Conservation (phyloP, 1,140 invertebrate genomes). For the Nilaparvata lugens region DNA sequence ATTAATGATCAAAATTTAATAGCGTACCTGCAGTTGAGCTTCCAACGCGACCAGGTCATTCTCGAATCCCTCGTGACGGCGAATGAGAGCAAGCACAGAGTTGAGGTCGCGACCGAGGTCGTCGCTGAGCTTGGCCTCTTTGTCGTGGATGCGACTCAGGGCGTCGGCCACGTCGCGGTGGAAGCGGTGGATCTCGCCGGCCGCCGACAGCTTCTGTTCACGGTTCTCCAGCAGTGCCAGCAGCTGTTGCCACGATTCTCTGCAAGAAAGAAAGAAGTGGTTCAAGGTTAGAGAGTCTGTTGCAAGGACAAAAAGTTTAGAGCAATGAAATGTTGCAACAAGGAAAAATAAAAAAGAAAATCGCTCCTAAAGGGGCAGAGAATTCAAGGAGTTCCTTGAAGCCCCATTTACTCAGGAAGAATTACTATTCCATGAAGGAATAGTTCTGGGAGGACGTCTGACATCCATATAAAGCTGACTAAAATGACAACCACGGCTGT, state of each 20-base stretch:
- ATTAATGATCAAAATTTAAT: neutral
- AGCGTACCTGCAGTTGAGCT: conserved; percentile 81
- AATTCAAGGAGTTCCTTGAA: too few species aligned
- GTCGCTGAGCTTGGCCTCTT: conserved; percentile 70
- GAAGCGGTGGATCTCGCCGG: conserved; percentile 93
- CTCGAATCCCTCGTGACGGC: conserved; percentile 89
- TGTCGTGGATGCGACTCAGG: conserved; percentile 80
- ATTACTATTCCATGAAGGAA: too few species aligned
- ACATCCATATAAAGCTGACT: too few species aligned
- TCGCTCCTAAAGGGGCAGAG: too few species aligned
- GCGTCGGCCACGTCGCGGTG: conserved; percentile 93
- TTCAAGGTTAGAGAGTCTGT: neutral
- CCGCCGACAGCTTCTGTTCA: conserved; percentile 77
- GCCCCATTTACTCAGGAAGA: too few species aligned
- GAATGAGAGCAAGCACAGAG: conserved; percentile 69
- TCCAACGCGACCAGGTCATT: conserved; percentile 91
- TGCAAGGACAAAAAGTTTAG: neutral
- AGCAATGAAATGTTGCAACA: neutral
- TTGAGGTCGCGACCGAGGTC: conserved; percentile 82
- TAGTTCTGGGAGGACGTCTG: too few species aligned
- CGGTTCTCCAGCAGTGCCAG: conserved; percentile 76
- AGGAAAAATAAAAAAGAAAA: neutral
- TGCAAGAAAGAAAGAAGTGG: conserved; percentile 11
- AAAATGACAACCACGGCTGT: too few species aligned
- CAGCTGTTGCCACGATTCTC: conserved; percentile 76